Evolutionary conservation across 2,113 vertebrate species (phyloP).

Genomic region (Cariama cristata): DNA sequence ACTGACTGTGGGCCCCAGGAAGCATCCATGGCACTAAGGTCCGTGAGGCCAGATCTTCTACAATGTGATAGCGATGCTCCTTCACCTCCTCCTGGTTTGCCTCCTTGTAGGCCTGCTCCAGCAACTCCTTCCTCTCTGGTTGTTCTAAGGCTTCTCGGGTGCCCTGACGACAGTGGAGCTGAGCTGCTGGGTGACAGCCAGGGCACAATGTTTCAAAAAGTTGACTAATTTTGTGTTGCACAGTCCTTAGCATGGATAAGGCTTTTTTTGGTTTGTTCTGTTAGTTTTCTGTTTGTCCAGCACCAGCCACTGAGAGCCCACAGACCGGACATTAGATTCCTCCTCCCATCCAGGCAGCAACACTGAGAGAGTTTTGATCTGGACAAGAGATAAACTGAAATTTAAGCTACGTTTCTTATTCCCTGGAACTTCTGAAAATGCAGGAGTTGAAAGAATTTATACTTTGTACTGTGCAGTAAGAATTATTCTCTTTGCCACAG

Average conservation of each 20-base stretch:
- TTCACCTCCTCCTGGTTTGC: not conserved
- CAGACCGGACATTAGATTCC: not conserved
- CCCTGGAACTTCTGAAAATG: not conserved
- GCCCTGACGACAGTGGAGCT: not conserved
- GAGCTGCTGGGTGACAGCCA: not conserved
- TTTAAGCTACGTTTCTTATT: not conserved
- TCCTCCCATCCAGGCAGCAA: not conserved
- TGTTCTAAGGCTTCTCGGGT: not conserved
- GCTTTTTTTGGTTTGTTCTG: not conserved
- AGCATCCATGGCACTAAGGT: not conserved
- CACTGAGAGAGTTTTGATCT: not conserved
- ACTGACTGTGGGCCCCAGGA: not conserved
- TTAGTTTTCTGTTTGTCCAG: not conserved
- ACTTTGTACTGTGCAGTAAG: not conserved
- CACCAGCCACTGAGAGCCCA: not conserved
- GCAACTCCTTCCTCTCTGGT: not conserved
- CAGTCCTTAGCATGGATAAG: not conserved
- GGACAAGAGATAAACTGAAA: not conserved
- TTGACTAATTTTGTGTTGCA: not conserved
- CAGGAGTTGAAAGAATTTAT: not conserved
- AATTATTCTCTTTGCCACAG: not conserved
- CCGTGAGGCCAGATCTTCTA: not conserved
- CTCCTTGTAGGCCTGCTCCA: not conserved
- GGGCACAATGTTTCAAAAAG: not conserved
- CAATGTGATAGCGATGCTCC: not conserved